Conservation (phyloP, 1,140 invertebrate genomes). For the Wasmannia auropunctata region DNA sequence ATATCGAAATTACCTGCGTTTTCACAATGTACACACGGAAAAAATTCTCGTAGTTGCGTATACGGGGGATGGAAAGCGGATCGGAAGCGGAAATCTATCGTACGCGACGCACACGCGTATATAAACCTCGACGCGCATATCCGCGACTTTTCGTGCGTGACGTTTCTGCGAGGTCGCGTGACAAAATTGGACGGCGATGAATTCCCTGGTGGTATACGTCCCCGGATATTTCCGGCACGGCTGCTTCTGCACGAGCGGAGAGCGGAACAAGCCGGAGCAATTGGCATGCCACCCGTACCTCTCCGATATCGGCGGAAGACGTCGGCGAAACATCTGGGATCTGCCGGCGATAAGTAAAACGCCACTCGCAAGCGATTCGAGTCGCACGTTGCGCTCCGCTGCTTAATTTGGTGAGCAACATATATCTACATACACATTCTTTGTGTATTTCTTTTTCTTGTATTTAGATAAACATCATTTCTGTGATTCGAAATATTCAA, state of each 20-base stretch:
- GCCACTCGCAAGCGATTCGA: slow-evolving; percentile 12
- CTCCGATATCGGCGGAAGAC: slow-evolving; percentile 39
- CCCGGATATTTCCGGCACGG: slow-evolving; percentile 29
- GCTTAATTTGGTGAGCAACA: background rate
- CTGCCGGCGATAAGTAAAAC: slow-evolving; percentile 10
- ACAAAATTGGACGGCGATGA: slow-evolving; percentile 58
- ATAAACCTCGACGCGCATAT: slow-evolving; percentile 35
- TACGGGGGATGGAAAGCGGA: background rate
- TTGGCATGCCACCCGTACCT: slow-evolving; percentile 39
- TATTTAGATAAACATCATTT: background rate
- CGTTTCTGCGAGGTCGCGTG: slow-evolving; percentile 37
- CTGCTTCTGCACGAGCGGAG: slow-evolving; percentile 41
- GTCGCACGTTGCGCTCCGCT: background rate
- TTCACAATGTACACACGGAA: background rate
- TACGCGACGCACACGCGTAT: background rate
- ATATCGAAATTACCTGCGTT: background rate
- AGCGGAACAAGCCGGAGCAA: slow-evolving; percentile 40
- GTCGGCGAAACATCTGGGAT: slow-evolving; percentile 38
- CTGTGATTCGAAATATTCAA: background rate
- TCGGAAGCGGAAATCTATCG: slow-evolving; percentile 39
- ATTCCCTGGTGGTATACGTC: slow-evolving; percentile 36
- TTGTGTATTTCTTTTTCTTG: background rate
- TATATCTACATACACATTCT: background rate
- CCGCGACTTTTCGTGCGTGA: slow-evolving; percentile 55
- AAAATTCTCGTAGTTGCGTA: slow-evolving; percentile 1